Evolutionary conservation across 2,888 invertebrate genomes (phyloP), one percentile per base, ranked within the genome.

Genomic region (Acrobasis suavella): DNA sequence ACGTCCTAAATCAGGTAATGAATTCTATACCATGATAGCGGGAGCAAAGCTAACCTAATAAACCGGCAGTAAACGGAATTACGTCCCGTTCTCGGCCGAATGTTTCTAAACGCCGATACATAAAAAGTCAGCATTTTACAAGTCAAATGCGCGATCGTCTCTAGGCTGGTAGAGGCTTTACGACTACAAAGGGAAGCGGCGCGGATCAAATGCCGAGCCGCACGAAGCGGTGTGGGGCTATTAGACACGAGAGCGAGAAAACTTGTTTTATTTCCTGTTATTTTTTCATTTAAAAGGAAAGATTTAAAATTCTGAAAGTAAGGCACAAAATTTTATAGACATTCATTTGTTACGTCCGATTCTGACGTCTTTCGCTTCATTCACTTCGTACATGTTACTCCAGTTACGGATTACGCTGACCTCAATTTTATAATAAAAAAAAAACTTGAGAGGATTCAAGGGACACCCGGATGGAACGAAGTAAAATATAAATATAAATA

Each of bases 191-290:
- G 67, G 64, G 63, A 64, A 66, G 68, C 73, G 60, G 65, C 61
- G 66, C 65, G 71, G 71, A 74, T 74, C 72, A 67, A 75, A 74
- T 68, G 67, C 64, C 68, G 66, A 62, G 62, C 66, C 60, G 56
- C 65, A 12, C 8, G 22, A 42, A 42, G 10, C 42, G 42, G 42
- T 42, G 42, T 42, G 42, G 42, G 12, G 42, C 42, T 10, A 42
- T 10, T 1, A 42, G 42, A 42, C 12, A 5, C 7, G 42, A 7
- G 42, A 12, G 32, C 32, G 32, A 32, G 22, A 8, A 32, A 32
- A 32, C 32, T 32, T 32, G 32, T 32, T 32, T 32, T 7, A 32
- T 6, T 32, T 7, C 5, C 32, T 32, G 0, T 32, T n/a, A 14
- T 46, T 42, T 42, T 42, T 12, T 1, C 10, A 42, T 10, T 42